These are phyloP conservation scores for Cerceris rybyensis DNA, from an alignment of 2,888 invertebrate genomes.

Conservation along the genomic window DNA sequence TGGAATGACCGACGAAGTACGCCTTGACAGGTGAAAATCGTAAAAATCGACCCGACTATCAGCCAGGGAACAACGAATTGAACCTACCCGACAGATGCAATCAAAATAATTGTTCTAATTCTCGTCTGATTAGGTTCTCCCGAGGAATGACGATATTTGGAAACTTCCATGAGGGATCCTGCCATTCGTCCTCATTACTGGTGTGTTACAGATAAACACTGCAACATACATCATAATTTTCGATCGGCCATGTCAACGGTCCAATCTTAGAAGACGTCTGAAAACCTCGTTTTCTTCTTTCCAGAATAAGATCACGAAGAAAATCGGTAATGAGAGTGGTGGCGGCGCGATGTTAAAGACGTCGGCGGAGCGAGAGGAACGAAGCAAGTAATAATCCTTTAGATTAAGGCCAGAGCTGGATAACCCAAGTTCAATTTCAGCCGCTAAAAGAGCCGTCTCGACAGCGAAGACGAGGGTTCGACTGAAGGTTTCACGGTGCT, in stretches of 20 bases:
- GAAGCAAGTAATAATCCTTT: conserved; percentile 62
- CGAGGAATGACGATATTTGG: too few relatives aligned
- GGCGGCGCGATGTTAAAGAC: conserved; percentile 12
- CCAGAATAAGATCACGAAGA: conserved; percentile 19
- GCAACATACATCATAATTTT: conserved; percentile 12
- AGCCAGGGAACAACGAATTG: too few relatives aligned
- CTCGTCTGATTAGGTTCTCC: too few relatives aligned
- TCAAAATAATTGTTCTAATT: too few relatives aligned
- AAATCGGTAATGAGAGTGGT: conserved; percentile 43
- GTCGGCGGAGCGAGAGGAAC: conserved; percentile 1
- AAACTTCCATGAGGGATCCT: too few relatives aligned
- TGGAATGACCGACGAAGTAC: too few relatives aligned
- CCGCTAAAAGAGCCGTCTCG: conserved; percentile 40
- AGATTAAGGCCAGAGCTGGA: conserved; percentile 58
- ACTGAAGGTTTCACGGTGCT: conserved; percentile 19
- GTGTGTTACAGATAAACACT: background rate
- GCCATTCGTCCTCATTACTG: too few relatives aligned
- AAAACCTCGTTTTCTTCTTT: conserved; percentile 10
- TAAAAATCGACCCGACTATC: too few relatives aligned
- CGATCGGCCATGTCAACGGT: conserved; percentile 13
- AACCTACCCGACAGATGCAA: too few relatives aligned
- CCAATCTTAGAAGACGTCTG: conserved; percentile 18
- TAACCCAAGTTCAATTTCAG: conserved; percentile 60
- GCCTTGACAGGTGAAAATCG: too few relatives aligned
- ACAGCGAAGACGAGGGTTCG: conserved; percentile 9